Base-by-base conservation (phyloP, 2,888 invertebrate species). In the Caenorhabditis panamensis region DNA sequence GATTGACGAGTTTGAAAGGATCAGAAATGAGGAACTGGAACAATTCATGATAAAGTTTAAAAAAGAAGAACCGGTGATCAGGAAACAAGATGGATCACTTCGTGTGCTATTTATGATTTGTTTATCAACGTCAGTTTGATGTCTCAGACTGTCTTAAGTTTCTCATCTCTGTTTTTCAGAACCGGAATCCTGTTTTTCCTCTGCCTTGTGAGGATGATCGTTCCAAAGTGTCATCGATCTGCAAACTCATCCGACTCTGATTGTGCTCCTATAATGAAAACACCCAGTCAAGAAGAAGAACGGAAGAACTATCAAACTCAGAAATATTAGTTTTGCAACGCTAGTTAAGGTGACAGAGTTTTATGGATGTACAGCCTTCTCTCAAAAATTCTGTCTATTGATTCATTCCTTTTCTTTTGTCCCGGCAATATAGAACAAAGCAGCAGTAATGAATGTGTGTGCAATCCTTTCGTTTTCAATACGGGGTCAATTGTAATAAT, bases 201-300 rank as follows among this genome's bases (percentile, higher is more conserved):
- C 0, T 59, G 2, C 36, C 61, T 36, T 51, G 71, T 5, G 26
- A 41, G 16, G 31, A n/a, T 44, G 41, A 54, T 24, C 5, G 18
- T 47, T 47, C 47, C 47, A 20, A 4, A 11, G 9, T 47, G 20
- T 53, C 31, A 31, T 31, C 31, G 9, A 6, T 31, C 31, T 31
- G 31, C 9, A n/a, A n/a, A 6, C 11, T 49, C 2, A 2, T 3
- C 5, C 3, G 54, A 54, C 3, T 54, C 26, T 16, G 54, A 54
- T 22, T 6, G 26, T 16, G 16, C 16, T 28, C 54, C 54, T 4
- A 54, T 54, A 20, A 2, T 54, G 28, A 26, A 16, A 13, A 13
- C 8, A 2, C 47, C n/a, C n/a, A 71, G 54, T 9, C 54, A 71
- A 13, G 62, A 62, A 22, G 53, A 53, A 31, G 8, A 44, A 1